Conservation (phyloP, 1,140 invertebrate genomes). For the Battus philenor region DNA sequence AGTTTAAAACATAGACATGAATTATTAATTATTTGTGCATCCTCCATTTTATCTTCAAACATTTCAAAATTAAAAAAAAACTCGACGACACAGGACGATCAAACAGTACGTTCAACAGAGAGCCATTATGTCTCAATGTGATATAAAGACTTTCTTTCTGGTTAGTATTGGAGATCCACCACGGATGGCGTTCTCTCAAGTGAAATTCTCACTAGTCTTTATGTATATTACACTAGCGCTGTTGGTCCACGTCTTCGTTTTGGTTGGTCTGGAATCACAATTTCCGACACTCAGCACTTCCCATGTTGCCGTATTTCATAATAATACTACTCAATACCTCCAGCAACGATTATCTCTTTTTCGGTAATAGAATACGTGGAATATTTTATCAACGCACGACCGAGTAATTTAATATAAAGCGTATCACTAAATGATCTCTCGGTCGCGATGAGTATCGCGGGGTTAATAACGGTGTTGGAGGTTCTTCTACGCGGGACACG, state of each 20-base stretch:
- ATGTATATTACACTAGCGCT: too few relatives aligned
- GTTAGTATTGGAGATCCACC: too few relatives aligned
- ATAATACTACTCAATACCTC: slow-evolving; percentile 50
- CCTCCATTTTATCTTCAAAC: too few relatives aligned
- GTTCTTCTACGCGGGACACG: slow-evolving; percentile 61
- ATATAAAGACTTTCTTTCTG: too few relatives aligned
- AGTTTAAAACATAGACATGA: too few relatives aligned
- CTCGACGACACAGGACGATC: too few relatives aligned
- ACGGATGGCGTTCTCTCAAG: too few relatives aligned
- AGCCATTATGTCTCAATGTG: too few relatives aligned
- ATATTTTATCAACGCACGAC: slow-evolving; percentile 71
- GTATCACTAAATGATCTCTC: slow-evolving; percentile 72
- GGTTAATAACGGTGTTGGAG: slow-evolving; percentile 71
- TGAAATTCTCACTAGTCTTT: too few relatives aligned
- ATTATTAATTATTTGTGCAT: too few relatives aligned
- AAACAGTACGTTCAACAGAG: too few relatives aligned
- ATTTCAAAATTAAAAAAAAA: too few relatives aligned
- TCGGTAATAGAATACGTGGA: slow-evolving; percentile 71
- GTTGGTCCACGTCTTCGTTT: not conserved
- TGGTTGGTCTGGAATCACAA: not conserved
- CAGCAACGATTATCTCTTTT: slow-evolving; percentile 62
- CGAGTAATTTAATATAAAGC: slow-evolving; percentile 75
- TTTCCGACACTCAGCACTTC: slow-evolving; percentile 26
- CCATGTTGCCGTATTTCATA: slow-evolving; percentile 23
- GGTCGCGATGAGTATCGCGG: slow-evolving; percentile 61